Percentiles rank a stretch among this genome's conserved stretches.
Conservation (phyloP, 1,140 invertebrate genomes). For the Sinella curviseta region DNA sequence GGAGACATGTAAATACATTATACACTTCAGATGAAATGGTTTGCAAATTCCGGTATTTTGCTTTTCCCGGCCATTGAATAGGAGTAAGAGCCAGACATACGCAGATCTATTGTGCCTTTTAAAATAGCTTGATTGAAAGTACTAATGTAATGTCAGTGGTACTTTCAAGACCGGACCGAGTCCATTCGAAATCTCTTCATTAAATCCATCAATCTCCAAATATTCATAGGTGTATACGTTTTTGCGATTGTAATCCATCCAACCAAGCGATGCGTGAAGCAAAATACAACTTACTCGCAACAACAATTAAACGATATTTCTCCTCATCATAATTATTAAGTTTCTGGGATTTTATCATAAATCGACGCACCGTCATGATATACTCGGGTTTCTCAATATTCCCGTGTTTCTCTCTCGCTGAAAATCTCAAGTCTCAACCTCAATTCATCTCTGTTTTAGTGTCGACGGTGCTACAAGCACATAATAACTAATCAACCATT, state of each 20-base stretch:
- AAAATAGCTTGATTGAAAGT: constrained; percentile 33
- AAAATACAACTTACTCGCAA: too few species aligned
- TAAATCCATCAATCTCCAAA: constrained; percentile 26
- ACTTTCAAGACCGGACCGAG: not conserved
- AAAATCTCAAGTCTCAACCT: constrained; percentile 19
- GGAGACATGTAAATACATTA: too few species aligned
- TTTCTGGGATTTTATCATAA: not conserved
- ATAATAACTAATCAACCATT: not conserved
- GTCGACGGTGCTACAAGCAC: too few species aligned
- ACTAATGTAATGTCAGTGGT: not conserved
- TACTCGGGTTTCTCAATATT: too few species aligned
- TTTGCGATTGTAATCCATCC: not conserved
- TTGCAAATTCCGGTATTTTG: too few species aligned
- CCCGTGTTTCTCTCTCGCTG: too few species aligned
- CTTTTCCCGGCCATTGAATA: constrained; percentile 26
- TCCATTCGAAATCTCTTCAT: constrained; percentile 25
- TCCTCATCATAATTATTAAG: constrained; percentile 1
- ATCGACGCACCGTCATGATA: too few species aligned
- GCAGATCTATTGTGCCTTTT: constrained; percentile 24
- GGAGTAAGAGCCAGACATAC: constrained; percentile 19
- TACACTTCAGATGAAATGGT: too few species aligned
- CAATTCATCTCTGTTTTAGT: constrained; percentile 5
- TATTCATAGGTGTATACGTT: not conserved
- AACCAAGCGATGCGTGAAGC: constrained; percentile 8
- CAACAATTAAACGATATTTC: not conserved